These are phyloP conservation scores for Felis catus DNA, from an alignment of 2,113 vertebrate genomes.

Conservation along the genomic window DNA sequence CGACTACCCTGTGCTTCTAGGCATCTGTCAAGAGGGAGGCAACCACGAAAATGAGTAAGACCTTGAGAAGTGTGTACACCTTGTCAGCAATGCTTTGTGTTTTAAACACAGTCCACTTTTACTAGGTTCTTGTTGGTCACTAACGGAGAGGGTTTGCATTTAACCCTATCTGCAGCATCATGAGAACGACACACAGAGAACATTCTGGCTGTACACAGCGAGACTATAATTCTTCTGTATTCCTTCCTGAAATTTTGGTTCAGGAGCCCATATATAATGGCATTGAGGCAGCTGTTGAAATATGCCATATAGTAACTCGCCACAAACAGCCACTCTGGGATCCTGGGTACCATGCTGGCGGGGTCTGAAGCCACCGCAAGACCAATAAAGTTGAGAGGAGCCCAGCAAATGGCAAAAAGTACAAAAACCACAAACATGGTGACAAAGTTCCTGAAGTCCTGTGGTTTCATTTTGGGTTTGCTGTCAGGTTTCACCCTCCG, in stretches of 20 bases:
- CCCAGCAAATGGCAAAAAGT: conserved; percentile 98
- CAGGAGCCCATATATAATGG: conserved; percentile 96
- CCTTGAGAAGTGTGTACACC: not conserved
- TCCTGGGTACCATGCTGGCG: conserved; percentile 86
- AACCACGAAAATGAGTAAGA: not conserved
- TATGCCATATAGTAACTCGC: conserved; percentile 98
- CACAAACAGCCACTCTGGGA: conserved; percentile 98
- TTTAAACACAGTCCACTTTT: conserved; percentile 95
- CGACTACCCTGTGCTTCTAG: not conserved
- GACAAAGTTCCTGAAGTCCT: conserved; percentile 96
- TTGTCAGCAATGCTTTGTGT: not conserved
- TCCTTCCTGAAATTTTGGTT: conserved; percentile 98
- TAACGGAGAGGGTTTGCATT: conserved; percentile 93
- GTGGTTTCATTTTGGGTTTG: conserved; percentile 91
- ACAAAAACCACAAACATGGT: conserved; percentile 99
- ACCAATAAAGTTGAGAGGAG: conserved; percentile 96
- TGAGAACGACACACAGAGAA: conserved; percentile 95
- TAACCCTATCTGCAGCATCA: conserved; percentile 89
- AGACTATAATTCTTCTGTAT: conserved; percentile 94
- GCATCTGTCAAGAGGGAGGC: not conserved
- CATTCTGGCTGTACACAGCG: conserved; percentile 90
- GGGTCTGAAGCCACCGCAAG: conserved; percentile 94
- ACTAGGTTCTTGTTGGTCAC: conserved; percentile 94
- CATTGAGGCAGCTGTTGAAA: conserved; percentile 99
- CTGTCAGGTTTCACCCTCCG: conserved; percentile 91